Evolutionary conservation across 1,140 invertebrate genomes (phyloP), one percentile per base, ranked within the genome.

Genomic region (Cheumatopsyche charites): DNA sequence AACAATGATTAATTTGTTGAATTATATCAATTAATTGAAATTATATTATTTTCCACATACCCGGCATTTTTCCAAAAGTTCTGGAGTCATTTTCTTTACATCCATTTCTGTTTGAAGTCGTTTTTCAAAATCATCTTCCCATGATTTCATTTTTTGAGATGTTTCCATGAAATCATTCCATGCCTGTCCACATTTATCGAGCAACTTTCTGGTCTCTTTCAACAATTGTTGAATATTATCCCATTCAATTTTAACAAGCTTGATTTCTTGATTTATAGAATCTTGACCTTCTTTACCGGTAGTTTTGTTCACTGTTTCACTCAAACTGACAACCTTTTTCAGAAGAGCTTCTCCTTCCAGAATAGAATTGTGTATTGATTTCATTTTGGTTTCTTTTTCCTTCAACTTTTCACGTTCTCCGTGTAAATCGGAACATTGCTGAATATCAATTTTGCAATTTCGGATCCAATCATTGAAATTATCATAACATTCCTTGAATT

Each of bases 391-490:
- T 55, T 92, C 85, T 78, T 93, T 92, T 72, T 91, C 89, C 49
- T 90, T 83, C 0, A 92, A 89, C 55, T 88, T 87, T 42, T 89
- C 87, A 77, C 92, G 90, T 76, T 95, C 93, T 13, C 93, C 93
- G 77, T 94, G 92, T 17, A 91, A 90, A 78, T 94, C 91, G 19
- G 91, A 90, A 75, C 92, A 92, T 74, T 94, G 90, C 78, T 97
- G 94, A 26, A 96, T 87, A 70, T 93, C 90, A 15, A 94, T 87
- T 78, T 93, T 90, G 3, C 90, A 89, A 75, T 90, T 91, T 45
- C 92, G 87, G n/a, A 98, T 86, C 92, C 93, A 97, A 73, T 96
- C 94, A 55, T 91, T 88, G 73, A 94, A 91, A 76, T 91, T 91
- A 71, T 91, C 90, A 74, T 92, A 93, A 0, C 90, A 88, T 76